Evolutionary conservation across 2,797 vertebrate species (phyloP).

Genomic region (Babyrousa celebensis): DNA sequence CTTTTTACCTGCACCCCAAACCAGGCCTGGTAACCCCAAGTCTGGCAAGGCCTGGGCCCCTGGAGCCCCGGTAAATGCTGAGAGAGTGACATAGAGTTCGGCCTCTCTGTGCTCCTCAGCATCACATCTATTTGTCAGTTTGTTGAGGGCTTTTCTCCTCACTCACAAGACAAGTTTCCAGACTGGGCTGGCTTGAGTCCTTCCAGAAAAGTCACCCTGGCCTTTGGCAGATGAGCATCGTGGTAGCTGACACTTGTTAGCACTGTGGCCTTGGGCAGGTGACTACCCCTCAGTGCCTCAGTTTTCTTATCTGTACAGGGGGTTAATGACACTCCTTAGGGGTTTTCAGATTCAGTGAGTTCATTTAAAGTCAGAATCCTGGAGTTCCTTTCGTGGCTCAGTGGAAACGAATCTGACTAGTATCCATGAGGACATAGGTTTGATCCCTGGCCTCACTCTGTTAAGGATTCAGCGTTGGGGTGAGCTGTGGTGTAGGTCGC

Average conservation of each 20-base stretch:
- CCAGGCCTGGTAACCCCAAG: background rate
- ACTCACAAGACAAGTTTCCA: background rate
- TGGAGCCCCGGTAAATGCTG: background rate
- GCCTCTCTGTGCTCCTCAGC: background rate
- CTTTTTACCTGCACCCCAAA: too few species aligned
- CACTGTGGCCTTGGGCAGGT: background rate
- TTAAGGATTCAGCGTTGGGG: too few species aligned
- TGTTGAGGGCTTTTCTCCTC: background rate
- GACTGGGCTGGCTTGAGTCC: background rate
- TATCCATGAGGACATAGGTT: too few species aligned
- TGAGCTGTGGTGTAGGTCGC: too few species aligned
- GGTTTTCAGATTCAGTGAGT: background rate
- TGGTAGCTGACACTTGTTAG: background rate
- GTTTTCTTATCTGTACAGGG: background rate
- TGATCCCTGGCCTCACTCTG: too few species aligned
- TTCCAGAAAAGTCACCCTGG: background rate
- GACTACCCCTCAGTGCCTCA: too few species aligned
- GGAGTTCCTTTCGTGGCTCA: too few species aligned
- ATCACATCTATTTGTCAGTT: fast-evolving
- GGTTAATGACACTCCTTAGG: background rate
- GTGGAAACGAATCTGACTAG: too few species aligned
- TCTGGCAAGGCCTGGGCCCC: background rate
- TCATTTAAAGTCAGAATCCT: fast-evolving
- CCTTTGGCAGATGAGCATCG: fast-evolving
- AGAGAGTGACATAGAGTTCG: background rate